Evolutionary conservation across 2,113 vertebrate genomes (phyloP).

Genomic region (Ovis aries): ARS-UI_Ramb_v3.0 NC_056080.1:104332001-104332500

Average conservation of each 20-base stretch:
- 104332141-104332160: not conserved
- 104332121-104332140: not conserved
- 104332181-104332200: not conserved
- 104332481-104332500: not conserved
- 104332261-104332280: not conserved
- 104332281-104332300: not conserved
- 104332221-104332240: slow-evolving; percentile 25
- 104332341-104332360: not conserved
- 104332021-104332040: slow-evolving; percentile 11
- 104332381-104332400: not conserved
- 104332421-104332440: not conserved
- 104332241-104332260: slow-evolving; percentile 6
- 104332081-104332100: slow-evolving; percentile 35
- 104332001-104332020: not conserved
- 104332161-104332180: slow-evolving; percentile 27
- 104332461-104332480: not conserved
- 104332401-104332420: not conserved
- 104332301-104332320: not conserved
- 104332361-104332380: not conserved
- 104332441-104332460: slow-evolving; percentile 3
- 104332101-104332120: slow-evolving; percentile 30
- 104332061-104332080: slow-evolving; percentile 30
- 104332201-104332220: slow-evolving; percentile 38
- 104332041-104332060: not conserved
- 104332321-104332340: not conserved